Base-by-base conservation (phyloP, 2,113 vertebrate genomes). In the Nannobrachium achirus region DNA sequence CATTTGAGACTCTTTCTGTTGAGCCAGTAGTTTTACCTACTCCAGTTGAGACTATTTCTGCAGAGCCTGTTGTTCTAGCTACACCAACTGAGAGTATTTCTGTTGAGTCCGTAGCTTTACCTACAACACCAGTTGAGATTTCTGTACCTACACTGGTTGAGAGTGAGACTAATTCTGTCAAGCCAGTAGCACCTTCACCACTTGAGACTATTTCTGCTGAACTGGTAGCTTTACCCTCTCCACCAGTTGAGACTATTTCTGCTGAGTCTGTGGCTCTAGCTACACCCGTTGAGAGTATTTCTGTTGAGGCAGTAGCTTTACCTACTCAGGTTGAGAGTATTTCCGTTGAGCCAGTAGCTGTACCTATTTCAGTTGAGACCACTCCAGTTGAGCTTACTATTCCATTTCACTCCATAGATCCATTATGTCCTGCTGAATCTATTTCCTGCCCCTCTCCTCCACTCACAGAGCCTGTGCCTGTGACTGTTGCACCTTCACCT, bases 181-280 rank as follows among this genome's bases (percentile, higher is more conserved):
- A 63, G 18, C 45, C 56, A 7, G n/a, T 59, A 42, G 25, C 56
- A 2, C 33, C 58, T n/a, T 1, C 59, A 51, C 11, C 19, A n/a
- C 16, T 13, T 40, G 62, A 70, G 56, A 52, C 61, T 40, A 45
- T 42, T 13, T n/a, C 68, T 18, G 11, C 48, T 63, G 48, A 78
- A 41, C 48, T 16, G 10, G 42, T 16, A 41, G 16, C 2, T 7
- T 3, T 4, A 51, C 39, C 44, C 49, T 18, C 56, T 48, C 39
- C 4, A 57, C 11, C 49, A 3, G 49, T 9, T 51, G 49, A 16
- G 4, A 1, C 1, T 9, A 46, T 0, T 4, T 39, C 45, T 45
- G 11, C 50, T 56, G 75, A 71, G 45, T 44, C 52, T 65, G 25
- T 72, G 7, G 8, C 58, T 10, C 9, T 56, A 8, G 33, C 10